Evolutionary conservation across 2,888 invertebrate genomes (phyloP).

Genomic region (Busseola fusca): DNA sequence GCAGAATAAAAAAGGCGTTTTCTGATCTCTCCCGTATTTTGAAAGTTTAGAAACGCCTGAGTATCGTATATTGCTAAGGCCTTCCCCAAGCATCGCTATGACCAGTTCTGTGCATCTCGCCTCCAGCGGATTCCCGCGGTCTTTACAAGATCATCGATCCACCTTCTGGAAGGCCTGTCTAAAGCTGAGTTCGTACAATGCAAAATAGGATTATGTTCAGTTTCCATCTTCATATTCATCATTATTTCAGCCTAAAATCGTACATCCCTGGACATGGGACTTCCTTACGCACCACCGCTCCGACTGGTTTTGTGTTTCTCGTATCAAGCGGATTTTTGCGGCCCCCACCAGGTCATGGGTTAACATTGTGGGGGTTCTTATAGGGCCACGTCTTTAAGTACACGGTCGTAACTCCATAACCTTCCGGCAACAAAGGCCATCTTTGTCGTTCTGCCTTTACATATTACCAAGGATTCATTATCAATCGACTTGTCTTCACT

Average conservation of each 20-base stretch:
- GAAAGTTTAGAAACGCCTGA: not conserved
- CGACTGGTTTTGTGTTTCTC: not conserved
- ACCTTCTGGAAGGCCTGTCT: too few relatives aligned
- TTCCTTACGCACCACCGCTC: not conserved
- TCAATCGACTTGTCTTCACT: not conserved
- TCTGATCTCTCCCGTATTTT: not conserved
- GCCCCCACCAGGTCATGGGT: not conserved
- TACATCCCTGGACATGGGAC: not conserved
- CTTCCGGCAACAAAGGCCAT: not conserved
- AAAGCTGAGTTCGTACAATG: too few relatives aligned
- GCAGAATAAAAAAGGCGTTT: not conserved
- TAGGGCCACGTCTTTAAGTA: not conserved
- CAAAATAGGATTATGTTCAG: too few relatives aligned
- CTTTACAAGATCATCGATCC: too few relatives aligned
- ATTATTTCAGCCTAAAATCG: not conserved
- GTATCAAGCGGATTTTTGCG: not conserved
- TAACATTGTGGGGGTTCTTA: too few relatives aligned
- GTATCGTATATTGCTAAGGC: too few relatives aligned
- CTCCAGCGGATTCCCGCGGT: too few relatives aligned
- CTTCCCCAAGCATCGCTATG: too few relatives aligned
- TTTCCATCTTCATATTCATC: too few relatives aligned
- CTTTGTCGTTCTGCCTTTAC: not conserved
- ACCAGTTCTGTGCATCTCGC: too few relatives aligned
- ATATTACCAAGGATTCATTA: not conserved
- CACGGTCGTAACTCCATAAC: not conserved